A percentile compares a stretch with the other conserved stretches of the same genome.
Conservation (phyloP, 2,888 invertebrate species). For the Rhyacophila evoluta region DNA sequence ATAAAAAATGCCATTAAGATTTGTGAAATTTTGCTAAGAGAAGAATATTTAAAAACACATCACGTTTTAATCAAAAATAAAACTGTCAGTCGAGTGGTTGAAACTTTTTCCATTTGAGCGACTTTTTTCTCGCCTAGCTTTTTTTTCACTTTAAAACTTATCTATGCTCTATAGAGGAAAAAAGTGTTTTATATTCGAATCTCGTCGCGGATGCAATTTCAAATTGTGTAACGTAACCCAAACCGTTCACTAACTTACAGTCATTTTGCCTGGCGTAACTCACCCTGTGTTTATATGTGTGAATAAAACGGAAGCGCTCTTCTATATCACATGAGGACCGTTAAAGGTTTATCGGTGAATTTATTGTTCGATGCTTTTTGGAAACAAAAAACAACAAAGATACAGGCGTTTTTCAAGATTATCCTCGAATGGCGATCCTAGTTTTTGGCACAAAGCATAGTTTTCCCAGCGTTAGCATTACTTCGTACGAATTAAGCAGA, state of each 20-base stretch:
- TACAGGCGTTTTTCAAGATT: conserved; percentile 14
- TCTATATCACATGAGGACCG: conserved; percentile 7
- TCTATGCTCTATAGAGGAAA: conserved; percentile 6
- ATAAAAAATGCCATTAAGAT: no score
- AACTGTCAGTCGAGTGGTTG: neutral
- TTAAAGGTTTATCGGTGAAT: conserved; percentile 34
- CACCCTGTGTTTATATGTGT: conserved; percentile 12
- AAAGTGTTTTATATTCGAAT: neutral
- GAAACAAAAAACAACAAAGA: conserved; percentile 21
- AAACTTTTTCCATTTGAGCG: neutral
- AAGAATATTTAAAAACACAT: neutral
- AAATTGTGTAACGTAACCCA: conserved; percentile 1
- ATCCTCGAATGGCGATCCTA: neutral
- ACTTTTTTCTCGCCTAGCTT: neutral
- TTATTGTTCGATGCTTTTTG: conserved; percentile 31
- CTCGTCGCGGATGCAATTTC: conserved; percentile 14
- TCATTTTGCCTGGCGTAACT: conserved; percentile 27
- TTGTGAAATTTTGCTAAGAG: neutral
- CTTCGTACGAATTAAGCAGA: neutral
- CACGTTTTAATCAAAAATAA: conserved; percentile 24
- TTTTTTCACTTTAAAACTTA: conserved; percentile 24
- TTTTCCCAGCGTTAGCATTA: neutral
- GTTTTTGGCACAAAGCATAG: conserved; percentile 4
- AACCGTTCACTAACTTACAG: neutral
- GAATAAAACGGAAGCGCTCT: conserved; percentile 27